Evolutionary conservation across 2,888 invertebrate species (phyloP).

Genomic region (Cotesia congregata): DNA sequence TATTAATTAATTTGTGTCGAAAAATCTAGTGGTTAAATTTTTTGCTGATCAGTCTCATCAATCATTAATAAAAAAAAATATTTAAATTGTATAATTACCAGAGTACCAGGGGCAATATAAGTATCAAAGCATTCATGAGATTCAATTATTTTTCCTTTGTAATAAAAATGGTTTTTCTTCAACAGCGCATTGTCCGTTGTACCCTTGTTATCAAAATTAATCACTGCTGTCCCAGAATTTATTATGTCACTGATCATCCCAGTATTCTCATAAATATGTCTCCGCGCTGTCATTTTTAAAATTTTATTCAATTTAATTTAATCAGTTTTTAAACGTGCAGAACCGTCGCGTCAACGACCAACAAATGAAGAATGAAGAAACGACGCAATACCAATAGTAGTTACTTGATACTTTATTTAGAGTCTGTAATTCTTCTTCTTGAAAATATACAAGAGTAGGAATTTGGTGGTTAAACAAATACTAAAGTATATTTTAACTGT

Average conservation of each 20-base stretch:
- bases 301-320: neutral
- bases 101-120: constrained; percentile 42
- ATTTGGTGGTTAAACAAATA: too few species aligned
- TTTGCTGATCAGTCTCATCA: too few species aligned
- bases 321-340: neutral
- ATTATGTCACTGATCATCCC: constrained; percentile 44
- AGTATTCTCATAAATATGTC: constrained; percentile 15
- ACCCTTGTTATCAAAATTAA: constrained; percentile 44
- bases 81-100: constrained; percentile 39
- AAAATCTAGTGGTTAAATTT: too few species aligned
- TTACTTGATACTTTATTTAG: neutral
- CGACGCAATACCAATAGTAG: neutral
- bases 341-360: neutral
- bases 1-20: too few species aligned
- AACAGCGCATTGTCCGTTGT: constrained; percentile 44
- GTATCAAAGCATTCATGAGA: constrained; percentile 34
- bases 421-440: neutral
- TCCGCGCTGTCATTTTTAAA: neutral
- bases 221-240: constrained; percentile 42
- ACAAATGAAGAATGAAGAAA: neutral
- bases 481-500: too few species aligned
- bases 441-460: neutral
- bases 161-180: constrained; percentile 47
- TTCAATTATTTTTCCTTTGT: constrained; percentile 47
- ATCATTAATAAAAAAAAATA: too few species aligned